Conservation (phyloP, 2,888 invertebrate genomes). For the Tenthredo scrophulariae region DNA sequence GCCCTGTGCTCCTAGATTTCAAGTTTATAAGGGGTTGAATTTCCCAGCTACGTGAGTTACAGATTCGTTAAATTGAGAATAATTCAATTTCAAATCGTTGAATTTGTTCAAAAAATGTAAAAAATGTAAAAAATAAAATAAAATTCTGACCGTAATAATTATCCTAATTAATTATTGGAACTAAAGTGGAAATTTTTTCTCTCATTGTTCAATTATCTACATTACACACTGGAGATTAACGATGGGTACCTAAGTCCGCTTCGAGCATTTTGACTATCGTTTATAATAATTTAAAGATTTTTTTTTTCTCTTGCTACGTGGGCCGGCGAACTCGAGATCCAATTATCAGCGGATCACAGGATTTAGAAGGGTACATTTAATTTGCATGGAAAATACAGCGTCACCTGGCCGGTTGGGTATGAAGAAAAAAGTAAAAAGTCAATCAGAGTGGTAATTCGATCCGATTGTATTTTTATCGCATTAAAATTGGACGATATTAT, state of each 20-base stretch:
- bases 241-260: background rate
- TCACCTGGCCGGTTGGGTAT: background rate
- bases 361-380: background rate
- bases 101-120: background rate
- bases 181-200: background rate
- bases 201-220: background rate
- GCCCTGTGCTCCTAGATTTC: conserved; percentile 31
- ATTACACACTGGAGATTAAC: background rate
- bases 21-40: conserved; percentile 14
- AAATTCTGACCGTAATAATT: background rate
- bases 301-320: background rate
- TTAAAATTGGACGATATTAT: background rate
- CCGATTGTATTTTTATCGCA: conserved; percentile 16
- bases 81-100: background rate
- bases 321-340: background rate
- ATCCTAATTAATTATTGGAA: background rate
- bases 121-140: too few species aligned
- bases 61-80: conserved; percentile 22
- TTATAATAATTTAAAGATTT: background rate
- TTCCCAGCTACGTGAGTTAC: conserved; percentile 14
- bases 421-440: background rate
- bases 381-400: conserved; percentile 18
- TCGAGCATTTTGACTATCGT: background rate
- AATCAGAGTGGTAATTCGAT: conserved; percentile 16
- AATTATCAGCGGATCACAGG: conserved; percentile 15